A percentile compares a stretch with the other conserved stretches of the same genome.
Conservation (phyloP, 2,888 invertebrate genomes). For the Euclidia mi region DNA sequence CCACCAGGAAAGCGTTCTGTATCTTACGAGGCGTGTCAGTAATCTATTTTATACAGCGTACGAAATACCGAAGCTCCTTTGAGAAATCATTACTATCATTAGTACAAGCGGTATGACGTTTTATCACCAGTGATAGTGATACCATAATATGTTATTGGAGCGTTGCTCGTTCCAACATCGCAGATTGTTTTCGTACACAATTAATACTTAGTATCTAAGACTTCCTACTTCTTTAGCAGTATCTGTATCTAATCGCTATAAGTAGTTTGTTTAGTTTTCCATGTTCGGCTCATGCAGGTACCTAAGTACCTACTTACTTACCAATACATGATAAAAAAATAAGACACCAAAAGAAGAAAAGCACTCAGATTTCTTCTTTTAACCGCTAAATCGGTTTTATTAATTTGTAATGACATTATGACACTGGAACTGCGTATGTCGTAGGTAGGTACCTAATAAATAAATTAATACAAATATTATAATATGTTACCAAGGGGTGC, state of each 20-base stretch:
- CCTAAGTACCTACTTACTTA: no score
- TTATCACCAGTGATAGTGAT: slow-evolving; percentile 67
- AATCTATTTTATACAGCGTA: slow-evolving; percentile 58
- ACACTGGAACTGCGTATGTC: no score
- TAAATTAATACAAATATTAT: no score
- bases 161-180: slow-evolving; percentile 23
- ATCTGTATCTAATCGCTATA: not conserved
- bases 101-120: slow-evolving; percentile 68
- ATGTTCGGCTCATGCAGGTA: no score
- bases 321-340: no score
- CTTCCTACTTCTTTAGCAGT: slow-evolving; percentile 5
- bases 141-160: slow-evolving; percentile 48
- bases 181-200: slow-evolving; percentile 22
- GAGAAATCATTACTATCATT: slow-evolving; percentile 71
- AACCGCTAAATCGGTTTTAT: no score
- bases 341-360: no score
- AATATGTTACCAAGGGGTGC: no score
- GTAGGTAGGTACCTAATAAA: no score
- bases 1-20: slow-evolving; percentile 62
- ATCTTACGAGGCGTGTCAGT: slow-evolving; percentile 65
- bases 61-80: slow-evolving; percentile 62
- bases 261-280: not conserved
- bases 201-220: slow-evolving; percentile 5
- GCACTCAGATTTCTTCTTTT: no score
- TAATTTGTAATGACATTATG: no score